Conservation (phyloP, 2,888 invertebrate species). For the Lysandra bellargus region DNA sequence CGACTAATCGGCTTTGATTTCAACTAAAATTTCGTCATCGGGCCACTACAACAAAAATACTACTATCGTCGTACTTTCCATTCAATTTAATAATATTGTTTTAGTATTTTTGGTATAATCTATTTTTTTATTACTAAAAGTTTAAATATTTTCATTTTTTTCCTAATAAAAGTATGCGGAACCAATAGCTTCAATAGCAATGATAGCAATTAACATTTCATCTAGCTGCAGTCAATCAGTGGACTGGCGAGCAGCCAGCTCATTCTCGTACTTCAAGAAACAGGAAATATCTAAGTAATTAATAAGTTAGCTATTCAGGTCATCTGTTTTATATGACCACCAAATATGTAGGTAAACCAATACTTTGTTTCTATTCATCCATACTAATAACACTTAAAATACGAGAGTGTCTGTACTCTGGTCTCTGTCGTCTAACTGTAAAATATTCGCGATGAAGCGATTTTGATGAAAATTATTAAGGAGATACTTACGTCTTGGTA, state of each 20-base stretch:
- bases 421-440: too few relatives aligned
- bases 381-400: too few relatives aligned
- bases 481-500: too few relatives aligned
- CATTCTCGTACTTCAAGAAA: not conserved
- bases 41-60: not conserved
- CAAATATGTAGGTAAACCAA: not conserved
- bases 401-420: too few relatives aligned
- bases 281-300: not conserved
- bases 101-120: not conserved
- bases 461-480: too few relatives aligned
- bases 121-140: too few relatives aligned
- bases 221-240: not conserved
- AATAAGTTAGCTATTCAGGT: not conserved
- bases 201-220: slow-evolving; percentile 17
- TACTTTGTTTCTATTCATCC: too few relatives aligned
- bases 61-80: not conserved
- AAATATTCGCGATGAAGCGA: too few relatives aligned
- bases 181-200: not conserved
- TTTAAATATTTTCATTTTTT: not conserved
- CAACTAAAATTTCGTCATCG: not conserved
- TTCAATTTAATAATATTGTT: too few relatives aligned
- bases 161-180: not conserved
- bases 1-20: not conserved
- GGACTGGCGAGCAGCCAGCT: not conserved
- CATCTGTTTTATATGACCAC: not conserved